Conservation (phyloP, 2,888 invertebrate genomes). For the Neria commutata region DNA sequence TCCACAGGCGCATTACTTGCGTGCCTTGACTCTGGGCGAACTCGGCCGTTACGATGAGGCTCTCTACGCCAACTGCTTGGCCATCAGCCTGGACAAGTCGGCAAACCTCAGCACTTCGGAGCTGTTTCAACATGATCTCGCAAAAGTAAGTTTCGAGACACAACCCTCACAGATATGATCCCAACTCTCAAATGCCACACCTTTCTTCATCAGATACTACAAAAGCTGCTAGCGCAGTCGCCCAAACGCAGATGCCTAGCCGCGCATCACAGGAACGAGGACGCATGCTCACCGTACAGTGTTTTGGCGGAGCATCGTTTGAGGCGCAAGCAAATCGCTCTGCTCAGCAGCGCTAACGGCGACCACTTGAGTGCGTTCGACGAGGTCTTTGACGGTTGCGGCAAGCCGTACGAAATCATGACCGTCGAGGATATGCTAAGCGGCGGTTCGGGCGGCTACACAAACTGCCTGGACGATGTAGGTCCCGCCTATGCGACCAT, state of each 20-base stretch:
- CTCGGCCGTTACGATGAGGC: slow-evolving; percentile 65
- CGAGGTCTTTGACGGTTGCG: background rate
- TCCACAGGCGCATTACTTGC: slow-evolving; percentile 64
- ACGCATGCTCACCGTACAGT: slow-evolving; percentile 43
- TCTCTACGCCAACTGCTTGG: slow-evolving; percentile 64
- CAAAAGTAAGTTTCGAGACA: slow-evolving; percentile 51
- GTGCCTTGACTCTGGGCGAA: slow-evolving; percentile 64
- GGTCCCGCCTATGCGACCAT: slow-evolving; percentile 44
- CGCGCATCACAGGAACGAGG: slow-evolving; percentile 35
- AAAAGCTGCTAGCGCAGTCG: slow-evolving; percentile 57
- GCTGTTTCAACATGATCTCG: slow-evolving; percentile 61
- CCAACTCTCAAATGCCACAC: background rate
- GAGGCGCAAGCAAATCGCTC: slow-evolving; percentile 40
- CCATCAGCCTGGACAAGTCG: slow-evolving; percentile 63
- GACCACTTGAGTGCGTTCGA: slow-evolving; percentile 14
- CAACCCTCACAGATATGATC: background rate
- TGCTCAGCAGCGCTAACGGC: slow-evolving; percentile 31
- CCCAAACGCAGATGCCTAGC: slow-evolving; percentile 45
- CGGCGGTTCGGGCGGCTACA: slow-evolving; percentile 38
- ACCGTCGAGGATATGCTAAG: slow-evolving; percentile 38
- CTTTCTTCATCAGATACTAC: slow-evolving; percentile 57
- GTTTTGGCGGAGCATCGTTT: slow-evolving; percentile 37
- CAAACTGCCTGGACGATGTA: slow-evolving; percentile 38
- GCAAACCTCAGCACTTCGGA: slow-evolving; percentile 56
- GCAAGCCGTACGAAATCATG: slow-evolving; percentile 27